phyloP scores from a whole-genome alignment of 2,797 vertebrate genomes.

The Pelobates cultripes region DNA sequence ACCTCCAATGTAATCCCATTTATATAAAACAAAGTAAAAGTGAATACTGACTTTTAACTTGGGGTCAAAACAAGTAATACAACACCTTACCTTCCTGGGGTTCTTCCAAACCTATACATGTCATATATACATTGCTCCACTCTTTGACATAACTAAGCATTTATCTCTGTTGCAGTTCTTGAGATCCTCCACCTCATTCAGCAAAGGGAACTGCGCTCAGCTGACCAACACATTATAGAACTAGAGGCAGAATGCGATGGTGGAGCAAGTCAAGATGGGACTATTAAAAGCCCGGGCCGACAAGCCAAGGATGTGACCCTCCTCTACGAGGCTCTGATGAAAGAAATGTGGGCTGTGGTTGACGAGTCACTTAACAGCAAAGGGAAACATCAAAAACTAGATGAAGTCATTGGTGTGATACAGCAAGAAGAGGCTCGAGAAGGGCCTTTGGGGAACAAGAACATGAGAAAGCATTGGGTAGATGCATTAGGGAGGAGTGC shows the following conservation, averaged over 20 bases:
- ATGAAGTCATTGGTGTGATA: conserved; percentile 83
- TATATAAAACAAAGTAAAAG: too few relatives aligned
- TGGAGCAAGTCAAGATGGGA: conserved; percentile 55
- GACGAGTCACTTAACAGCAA: conserved; percentile 77
- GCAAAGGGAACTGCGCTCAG: conserved; percentile 81
- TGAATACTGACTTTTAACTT: too few relatives aligned
- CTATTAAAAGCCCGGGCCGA: conserved; percentile 73
- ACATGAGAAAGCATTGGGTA: conserved; percentile 74
- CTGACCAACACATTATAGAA: conserved; percentile 86
- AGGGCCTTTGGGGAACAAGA: conserved; percentile 59
- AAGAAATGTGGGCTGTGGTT: conserved; percentile 85
- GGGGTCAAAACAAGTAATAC: too few relatives aligned
- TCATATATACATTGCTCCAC: too few relatives aligned
- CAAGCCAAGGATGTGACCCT: conserved; percentile 87
- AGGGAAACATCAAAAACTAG: conserved; percentile 72
- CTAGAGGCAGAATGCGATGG: conserved; percentile 78
- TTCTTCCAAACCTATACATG: too few relatives aligned
- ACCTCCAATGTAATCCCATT: too few relatives aligned
- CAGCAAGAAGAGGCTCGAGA: conserved; percentile 81
- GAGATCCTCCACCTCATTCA: conserved; percentile 81
- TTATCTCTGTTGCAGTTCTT: neutral
- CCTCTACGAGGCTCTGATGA: conserved; percentile 87
- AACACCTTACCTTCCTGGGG: too few relatives aligned
- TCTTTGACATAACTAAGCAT: neutral
- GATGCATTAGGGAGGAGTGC: conserved; percentile 78